Base-by-base conservation (phyloP, 1,140 invertebrate genomes). In the Leguminivora glycinivorella region DNA sequence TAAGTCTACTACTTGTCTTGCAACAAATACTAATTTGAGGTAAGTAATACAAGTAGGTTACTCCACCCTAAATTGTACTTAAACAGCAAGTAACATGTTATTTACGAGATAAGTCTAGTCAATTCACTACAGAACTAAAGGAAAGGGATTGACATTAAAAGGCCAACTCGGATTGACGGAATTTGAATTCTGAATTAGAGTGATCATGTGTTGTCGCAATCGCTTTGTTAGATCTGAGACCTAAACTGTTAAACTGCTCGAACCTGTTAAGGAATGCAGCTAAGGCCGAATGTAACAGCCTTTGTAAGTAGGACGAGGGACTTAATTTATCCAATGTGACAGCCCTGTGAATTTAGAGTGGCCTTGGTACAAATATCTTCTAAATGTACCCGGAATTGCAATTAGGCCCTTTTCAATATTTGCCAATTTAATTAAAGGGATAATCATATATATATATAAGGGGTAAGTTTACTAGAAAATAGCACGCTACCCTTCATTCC, bases 321-420 rank as follows among this genome's bases (percentile, higher is more conserved):
- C 70, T 76, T 78, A 77, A 82, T 84, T 82, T 79, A 81, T 83
- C 76, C 77, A 68, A 79, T 71, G 76, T 81, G 81, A 80, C 81
- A 81, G 78, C 68, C 77, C 71, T 77, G 79, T 73, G 78, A 85
- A 83, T 79, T 79, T 29, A 72, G 67, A 63, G 71, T 72, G 68
- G 75, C 58, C 58, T 63, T 63, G 58, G 58, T 29, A 63, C 26
- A 63, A 31, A 63, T 63, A 63, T 60, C 56, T 24, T 60, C 56
- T 24, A 34, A 31, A 29, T 63, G 29, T 63, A 29, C 19, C 58
- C 29, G 29, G 58, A 63, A 17, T 29, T 63, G 7, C n/a, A 14
- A 31, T 22, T 34, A n/a, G n/a, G 24, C 12, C 58, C 29, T 34
- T 63, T 17, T 52, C 4, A 2, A 17, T 3, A 17, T 2, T 43